Evolutionary conservation across 2,113 vertebrate species (phyloP), one percentile per base, ranked within the genome.

Genomic region (Erythrocercus mccallii): DNA sequence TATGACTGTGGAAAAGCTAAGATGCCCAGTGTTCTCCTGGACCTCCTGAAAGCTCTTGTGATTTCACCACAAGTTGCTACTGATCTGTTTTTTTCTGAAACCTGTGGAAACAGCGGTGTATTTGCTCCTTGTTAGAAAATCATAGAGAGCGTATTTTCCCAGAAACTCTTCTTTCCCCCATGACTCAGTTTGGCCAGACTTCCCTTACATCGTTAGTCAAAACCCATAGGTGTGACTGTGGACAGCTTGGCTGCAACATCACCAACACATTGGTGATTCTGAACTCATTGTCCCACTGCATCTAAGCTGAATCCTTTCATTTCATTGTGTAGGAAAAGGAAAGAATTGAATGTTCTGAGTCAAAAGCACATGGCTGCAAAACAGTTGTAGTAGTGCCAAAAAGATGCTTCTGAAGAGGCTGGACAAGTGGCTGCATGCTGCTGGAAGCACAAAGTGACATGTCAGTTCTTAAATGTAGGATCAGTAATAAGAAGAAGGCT

Each of bases 121-220:
- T 91, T 91, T 86, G 42, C 47, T 91, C 11, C 42, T 58, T 54
- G 35, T 82, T 50, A 90, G 81, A 90, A 82, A 85, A 87, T 69
- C 33, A 45, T 37, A 9, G 38, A 72, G 37, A 64, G 23, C 33
- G 51, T 65, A 31, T 35, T 87, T 81, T 92, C 90, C 62, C 87
- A 96, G 78, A 85, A 94, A 44, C 69, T 72, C 37, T 80, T 51
- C 50, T 82, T 86, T 80, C 51, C 57, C 61, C 8, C 0, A 1
- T 86, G 81, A 94, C 66, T 91, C 81, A 68, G 21, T 94, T 81
- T 95, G 58, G 66, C 45, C 78, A 91, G 81, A 57, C 45, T 85
- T 89, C 50, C 44, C 80, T 50, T 79, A 54, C 31, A 62, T 73
- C 2, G 0, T 82, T 73, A 42, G 27, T 85, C 12, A 37, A 82